Evolutionary conservation across 2,113 vertebrate species (phyloP).

Genomic region (Hyla sarda): DNA sequence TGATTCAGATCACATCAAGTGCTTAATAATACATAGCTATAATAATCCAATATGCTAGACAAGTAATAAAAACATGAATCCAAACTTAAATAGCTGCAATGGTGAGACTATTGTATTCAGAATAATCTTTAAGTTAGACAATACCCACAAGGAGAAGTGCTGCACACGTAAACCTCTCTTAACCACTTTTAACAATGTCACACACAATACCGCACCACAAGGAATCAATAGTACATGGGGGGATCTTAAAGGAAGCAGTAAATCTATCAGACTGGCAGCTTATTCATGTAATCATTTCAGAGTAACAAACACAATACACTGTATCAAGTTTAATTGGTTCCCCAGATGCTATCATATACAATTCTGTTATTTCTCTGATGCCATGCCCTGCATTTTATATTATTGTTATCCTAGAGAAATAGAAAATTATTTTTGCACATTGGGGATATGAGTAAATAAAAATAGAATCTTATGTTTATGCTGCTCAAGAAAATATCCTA

Average conservation of each 20-base stretch:
- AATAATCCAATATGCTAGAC: neutral
- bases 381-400: conserved; percentile 31
- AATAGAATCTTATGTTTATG: conserved; percentile 4
- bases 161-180: neutral
- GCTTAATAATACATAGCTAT: neutral
- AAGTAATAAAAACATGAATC: neutral
- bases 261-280: conserved; percentile 45
- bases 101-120: neutral
- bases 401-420: conserved; percentile 37
- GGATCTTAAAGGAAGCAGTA: conserved; percentile 8
- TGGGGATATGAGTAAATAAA: conserved; percentile 2
- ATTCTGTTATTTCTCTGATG: conserved; percentile 9
- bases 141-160: neutral
- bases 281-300: conserved; percentile 45
- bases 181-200: conserved; percentile 22
- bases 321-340: conserved; percentile 50
- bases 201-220: neutral
- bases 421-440: conserved; percentile 4
- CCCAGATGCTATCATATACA: conserved; percentile 43
- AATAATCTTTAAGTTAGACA: neutral
- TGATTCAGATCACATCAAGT: too few species aligned
- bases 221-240: neutral
- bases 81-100: neutral
- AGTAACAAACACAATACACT: conserved; percentile 39
- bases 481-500: neutral